Evolutionary conservation across 2,797 vertebrate genomes (phyloP).

Genomic region (Bryconaethiops microstoma): DNA sequence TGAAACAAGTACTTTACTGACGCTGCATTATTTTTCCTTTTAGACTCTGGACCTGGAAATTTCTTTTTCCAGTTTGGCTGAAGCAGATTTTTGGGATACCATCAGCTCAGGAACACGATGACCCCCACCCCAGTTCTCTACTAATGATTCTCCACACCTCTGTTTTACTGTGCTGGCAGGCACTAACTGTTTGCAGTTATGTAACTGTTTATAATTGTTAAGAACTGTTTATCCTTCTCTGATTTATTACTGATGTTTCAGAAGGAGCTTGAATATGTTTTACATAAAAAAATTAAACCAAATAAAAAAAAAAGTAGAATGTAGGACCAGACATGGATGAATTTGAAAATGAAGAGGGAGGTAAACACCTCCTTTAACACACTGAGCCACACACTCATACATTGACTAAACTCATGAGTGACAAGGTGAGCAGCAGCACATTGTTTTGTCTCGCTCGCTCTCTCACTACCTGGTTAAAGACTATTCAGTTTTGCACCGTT

Average conservation of each 20-base stretch:
- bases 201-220: no score
- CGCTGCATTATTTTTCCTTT: conserved; percentile 56
- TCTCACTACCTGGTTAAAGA: background rate
- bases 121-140: background rate
- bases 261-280: background rate
- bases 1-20: background rate
- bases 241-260: background rate
- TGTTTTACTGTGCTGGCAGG: background rate
- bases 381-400: background rate
- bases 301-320: background rate
- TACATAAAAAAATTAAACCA: background rate
- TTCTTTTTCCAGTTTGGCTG: conserved; percentile 98
- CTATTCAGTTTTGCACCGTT: background rate
- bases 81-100: conserved; percentile 33
- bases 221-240: background rate
- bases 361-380: background rate
- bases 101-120: conserved; percentile 14
- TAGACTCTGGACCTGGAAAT: conserved; percentile 92
- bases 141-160: background rate
- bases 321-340: background rate
- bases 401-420: background rate
- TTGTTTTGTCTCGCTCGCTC: background rate
- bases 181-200: background rate
- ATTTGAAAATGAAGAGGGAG: background rate
- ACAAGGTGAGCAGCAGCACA: background rate